Base-by-base conservation (phyloP, 2,888 invertebrate species). In the Corbicula japonica region DNA sequence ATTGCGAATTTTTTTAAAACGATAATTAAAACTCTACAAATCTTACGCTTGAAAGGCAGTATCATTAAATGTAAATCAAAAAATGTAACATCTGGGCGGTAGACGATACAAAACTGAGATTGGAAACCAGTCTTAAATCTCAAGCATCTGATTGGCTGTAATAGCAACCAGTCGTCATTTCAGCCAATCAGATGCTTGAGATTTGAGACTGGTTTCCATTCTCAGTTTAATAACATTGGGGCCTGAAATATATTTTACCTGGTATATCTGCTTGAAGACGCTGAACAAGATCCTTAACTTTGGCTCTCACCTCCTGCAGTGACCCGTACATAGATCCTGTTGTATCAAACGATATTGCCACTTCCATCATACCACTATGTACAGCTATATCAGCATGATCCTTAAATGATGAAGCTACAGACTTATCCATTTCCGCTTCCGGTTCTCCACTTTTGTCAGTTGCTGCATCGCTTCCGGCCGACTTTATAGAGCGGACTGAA, bases 331-430 rank as follows among this genome's bases (percentile, higher is more conserved):
- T 91, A 3, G 91, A 91, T 1, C 89, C 90, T 8, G 91, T 91
- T 0, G 90, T 91, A 63, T 91, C 91, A 73, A 91, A 90, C 1
- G 89, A 89, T 63, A 91, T 87, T n/a, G 86, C 90, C 21, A 91
- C 81, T 58, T 91, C 90, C 21, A 91, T 75, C 1, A 85, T 83
- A 28, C 87, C 85, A 28, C 86, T 85, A 10, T 84, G 84, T 35
- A 65, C 72, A 12, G 65, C 62, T 0, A 65, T 73, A 6, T 73
- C 65, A 18, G 63, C 61, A 1, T 54, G 58, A 30, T 70, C 61
- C 0, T 38, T 26, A 18, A 41, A n/a, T 23, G 76, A 46, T 46
- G 68, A 28, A n/a, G 54, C 46, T 8, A 54, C 41, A 2, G 21
- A 15, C n/a, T 28, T 26, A n/a, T 38, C 65, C 23, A 26, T 58